Evolutionary conservation across 2,113 vertebrate genomes (phyloP), one percentile per base, ranked within the genome.

Genomic region (Varanus salvator): DNA sequence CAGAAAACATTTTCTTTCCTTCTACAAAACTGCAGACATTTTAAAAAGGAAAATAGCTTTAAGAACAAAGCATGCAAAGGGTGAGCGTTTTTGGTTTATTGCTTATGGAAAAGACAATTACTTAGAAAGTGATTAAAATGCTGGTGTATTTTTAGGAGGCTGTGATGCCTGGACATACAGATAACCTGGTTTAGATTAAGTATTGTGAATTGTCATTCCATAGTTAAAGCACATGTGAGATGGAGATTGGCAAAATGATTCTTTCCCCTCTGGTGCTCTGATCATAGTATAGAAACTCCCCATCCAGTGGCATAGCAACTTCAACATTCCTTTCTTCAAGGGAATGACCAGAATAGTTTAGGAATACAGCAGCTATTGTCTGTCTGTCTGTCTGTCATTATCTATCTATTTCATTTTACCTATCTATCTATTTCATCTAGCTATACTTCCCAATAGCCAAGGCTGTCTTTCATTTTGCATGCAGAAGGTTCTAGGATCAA

Each of bases 1-100:
- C 94, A 95, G 93, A 92, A 84, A 91, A 91, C 89, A 87, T 92
- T 94, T 91, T 64, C 93, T 94, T 93, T 93, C 90, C 95, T 93
- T 91, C 85, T 86, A 88, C 95, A 44, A 38, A 92, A 86, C 88
- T 72, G 92, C 90, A 86, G 90, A 94, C 54, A 88, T 54, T 80
- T 80, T 80, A 29, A 80, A 89, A 80, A 87, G 80, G 72, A 80
- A 57, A 84, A 48, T 71, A 84, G 44, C 88, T 80, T 85, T 86
- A 91, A 81, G 88, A 92, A 50, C 54, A 64, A 91, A 90, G 86
- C 81, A 80, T 66, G 9, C 25, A 78, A 78, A 90, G 48, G 50
- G 8, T 52, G 31, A 80, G 52, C 2, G 29, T 80, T 27, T 64
- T 64, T 64, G 60, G 15, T 64, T 64, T 17, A 54, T 17, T 54